A percentile compares a stretch with the other conserved stretches of the same genome.
Evolutionary conservation across 2,797 vertebrate genomes (phyloP).

Genomic region (Ctenochaetus hawaiiensis): DNA sequence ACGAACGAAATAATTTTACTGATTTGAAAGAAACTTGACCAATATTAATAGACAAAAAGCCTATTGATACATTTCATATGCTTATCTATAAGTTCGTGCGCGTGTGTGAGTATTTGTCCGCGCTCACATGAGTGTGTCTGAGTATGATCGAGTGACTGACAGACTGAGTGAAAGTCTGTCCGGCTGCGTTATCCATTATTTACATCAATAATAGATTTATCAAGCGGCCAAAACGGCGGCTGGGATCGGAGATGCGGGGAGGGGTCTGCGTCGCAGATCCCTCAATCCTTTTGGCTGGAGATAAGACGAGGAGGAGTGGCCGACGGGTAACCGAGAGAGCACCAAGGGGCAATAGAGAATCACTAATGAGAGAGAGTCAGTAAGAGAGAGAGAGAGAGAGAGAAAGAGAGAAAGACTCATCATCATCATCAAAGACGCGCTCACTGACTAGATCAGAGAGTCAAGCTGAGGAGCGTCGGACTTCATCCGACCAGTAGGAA

Average conservation of each 20-base stretch:
- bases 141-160: slow-evolving; percentile 23
- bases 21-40: neutral
- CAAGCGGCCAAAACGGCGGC: slow-evolving; percentile 70
- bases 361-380: slow-evolving; percentile 84
- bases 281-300: slow-evolving; percentile 86
- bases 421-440: slow-evolving; percentile 84
- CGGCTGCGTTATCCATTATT: slow-evolving; percentile 74
- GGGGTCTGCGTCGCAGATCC: slow-evolving; percentile 83
- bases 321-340: slow-evolving; percentile 83
- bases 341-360: slow-evolving; percentile 84
- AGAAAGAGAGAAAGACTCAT: slow-evolving; percentile 62
- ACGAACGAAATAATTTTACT: slow-evolving; percentile 6
- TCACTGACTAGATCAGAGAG: slow-evolving; percentile 82
- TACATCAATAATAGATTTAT: slow-evolving; percentile 85
- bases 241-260: slow-evolving; percentile 80
- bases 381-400: slow-evolving; percentile 47
- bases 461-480: slow-evolving; percentile 56
- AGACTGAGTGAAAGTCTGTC: slow-evolving; percentile 40
- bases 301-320: slow-evolving; percentile 91
- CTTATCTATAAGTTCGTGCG: neutral
- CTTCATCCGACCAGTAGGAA: slow-evolving; percentile 51
- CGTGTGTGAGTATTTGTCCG: neutral
- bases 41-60: neutral
- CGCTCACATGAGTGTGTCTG: neutral
- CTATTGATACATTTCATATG: neutral